Percentiles rank a stretch among this genome's conserved stretches.
Conservation (phyloP, 2,888 invertebrate genomes). For the Candidula unifasciata region DNA sequence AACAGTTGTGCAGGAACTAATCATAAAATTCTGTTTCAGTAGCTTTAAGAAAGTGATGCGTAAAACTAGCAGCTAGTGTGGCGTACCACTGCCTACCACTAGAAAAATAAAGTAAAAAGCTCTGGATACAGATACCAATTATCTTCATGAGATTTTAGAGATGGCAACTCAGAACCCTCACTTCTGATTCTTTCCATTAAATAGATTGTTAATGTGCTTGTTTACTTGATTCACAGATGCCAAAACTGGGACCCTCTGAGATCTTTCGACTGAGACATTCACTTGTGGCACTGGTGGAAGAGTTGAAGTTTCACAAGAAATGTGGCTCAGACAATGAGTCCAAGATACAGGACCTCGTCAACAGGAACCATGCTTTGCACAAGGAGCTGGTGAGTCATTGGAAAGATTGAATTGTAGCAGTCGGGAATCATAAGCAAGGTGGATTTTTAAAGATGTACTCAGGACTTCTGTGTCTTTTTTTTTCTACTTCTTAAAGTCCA, state of each 20-base stretch:
- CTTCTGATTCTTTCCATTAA: not conserved
- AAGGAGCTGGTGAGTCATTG: slow-evolving; percentile 52
- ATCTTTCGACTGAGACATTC: slow-evolving; percentile 57
- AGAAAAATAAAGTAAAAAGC: not conserved
- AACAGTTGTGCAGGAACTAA: too few species aligned
- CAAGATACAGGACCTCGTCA: slow-evolving; percentile 62
- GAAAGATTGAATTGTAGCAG: too few species aligned
- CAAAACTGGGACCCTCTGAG: slow-evolving; percentile 54
- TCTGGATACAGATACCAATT: not conserved
- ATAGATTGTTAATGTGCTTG: not conserved
- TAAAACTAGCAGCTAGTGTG: too few species aligned
- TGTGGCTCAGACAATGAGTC: slow-evolving; percentile 67
- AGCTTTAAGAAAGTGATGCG: too few species aligned
- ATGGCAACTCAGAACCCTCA: not conserved
- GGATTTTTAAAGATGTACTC: too few species aligned
- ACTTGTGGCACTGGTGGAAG: slow-evolving; percentile 61
- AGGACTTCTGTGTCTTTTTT: too few species aligned
- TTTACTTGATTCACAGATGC: not conserved
- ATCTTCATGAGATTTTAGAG: too few species aligned
- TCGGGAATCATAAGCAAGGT: not conserved
- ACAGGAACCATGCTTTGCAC: slow-evolving; percentile 65
- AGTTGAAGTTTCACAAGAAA: slow-evolving; percentile 62
- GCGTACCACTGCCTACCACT: not conserved
- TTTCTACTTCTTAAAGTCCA: too few species aligned
- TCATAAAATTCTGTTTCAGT: too few species aligned